These are phyloP conservation scores for Pangasius macronema DNA, from an alignment of 2,797 vertebrate genomes.

Conservation along the genomic window DNA sequence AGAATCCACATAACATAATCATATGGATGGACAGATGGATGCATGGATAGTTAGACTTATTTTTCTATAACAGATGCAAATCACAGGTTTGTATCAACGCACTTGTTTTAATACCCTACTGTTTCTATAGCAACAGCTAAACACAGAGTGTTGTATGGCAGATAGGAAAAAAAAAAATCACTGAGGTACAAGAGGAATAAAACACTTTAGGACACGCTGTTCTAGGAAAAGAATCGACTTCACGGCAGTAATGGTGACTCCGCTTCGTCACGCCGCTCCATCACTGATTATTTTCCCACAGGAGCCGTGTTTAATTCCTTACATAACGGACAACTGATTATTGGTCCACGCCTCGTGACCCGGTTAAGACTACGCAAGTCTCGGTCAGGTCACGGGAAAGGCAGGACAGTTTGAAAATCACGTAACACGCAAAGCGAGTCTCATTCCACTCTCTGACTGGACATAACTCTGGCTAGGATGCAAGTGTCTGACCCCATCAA, in stretches of 20 bases:
- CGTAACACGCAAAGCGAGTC: neutral
- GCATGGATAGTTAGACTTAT: neutral
- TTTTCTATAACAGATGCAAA: neutral
- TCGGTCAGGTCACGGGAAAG: neutral
- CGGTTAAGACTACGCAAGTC: no score
- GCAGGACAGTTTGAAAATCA: neutral
- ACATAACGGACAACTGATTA: neutral
- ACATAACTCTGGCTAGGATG: slow-evolving; percentile 45
- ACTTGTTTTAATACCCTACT: neutral
- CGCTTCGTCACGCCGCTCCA: neutral
- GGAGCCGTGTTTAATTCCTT: neutral
- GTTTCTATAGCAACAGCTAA: neutral
- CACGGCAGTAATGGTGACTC: neutral
- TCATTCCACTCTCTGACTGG: slow-evolving; percentile 7
- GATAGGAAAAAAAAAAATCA: neutral
- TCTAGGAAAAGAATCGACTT: neutral
- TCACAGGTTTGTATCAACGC: neutral
- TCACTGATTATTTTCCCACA: neutral
- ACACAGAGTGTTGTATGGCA: neutral
- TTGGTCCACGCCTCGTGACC: neutral
- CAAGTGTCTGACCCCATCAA: slow-evolving; percentile 47
- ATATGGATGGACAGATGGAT: neutral
- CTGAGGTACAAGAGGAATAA: neutral
- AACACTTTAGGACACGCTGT: neutral
- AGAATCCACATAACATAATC: no score